Evolutionary conservation across 1,140 invertebrate species (phyloP).

Genomic region (Notospermus geniculatus): DNA sequence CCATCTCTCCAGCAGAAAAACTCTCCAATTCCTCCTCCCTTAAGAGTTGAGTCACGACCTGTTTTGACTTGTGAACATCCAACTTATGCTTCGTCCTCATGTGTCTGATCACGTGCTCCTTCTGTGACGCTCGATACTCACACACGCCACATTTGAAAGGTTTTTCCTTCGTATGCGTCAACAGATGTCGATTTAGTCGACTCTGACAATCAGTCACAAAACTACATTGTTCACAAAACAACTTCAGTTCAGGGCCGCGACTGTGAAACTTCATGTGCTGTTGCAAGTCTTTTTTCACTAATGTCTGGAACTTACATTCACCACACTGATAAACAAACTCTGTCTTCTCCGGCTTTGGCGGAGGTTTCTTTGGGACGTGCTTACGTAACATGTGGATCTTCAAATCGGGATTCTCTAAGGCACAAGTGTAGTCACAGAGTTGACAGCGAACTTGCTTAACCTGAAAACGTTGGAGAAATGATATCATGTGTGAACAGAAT

Average conservation of each 20-base stretch:
- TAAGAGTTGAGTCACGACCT: no score
- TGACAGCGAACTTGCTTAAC: conserved; percentile 49
- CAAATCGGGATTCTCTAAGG: conserved; percentile 50
- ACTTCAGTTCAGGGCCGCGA: conserved; percentile 50
- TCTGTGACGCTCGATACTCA: conserved; percentile 47
- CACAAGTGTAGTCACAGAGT: conserved; percentile 49
- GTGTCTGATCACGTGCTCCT: conserved; percentile 50
- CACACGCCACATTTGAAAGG: conserved; percentile 50
- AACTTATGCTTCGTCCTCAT: conserved; percentile 43
- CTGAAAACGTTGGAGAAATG: conserved; percentile 28
- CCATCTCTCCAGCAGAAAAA: no score
- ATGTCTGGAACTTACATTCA: conserved; percentile 40
- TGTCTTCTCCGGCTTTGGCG: conserved; percentile 16
- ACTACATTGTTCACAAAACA: conserved; percentile 51
- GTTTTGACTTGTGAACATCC: no score
- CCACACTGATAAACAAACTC: conserved; percentile 35
- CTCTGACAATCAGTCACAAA: conserved; percentile 54
- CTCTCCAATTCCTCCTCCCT: no score
- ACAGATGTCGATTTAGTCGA: conserved; percentile 43
- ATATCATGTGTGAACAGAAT: neutral
- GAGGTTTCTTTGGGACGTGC: conserved; percentile 29
- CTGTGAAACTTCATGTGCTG: conserved; percentile 54
- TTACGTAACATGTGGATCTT: conserved; percentile 46
- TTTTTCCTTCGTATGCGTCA: conserved; percentile 48
- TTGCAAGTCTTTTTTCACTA: conserved; percentile 42